These are phyloP conservation scores for Coranthus polyacanthus DNA, from an alignment of 2,797 vertebrate genomes.

Conservation along the genomic window DNA sequence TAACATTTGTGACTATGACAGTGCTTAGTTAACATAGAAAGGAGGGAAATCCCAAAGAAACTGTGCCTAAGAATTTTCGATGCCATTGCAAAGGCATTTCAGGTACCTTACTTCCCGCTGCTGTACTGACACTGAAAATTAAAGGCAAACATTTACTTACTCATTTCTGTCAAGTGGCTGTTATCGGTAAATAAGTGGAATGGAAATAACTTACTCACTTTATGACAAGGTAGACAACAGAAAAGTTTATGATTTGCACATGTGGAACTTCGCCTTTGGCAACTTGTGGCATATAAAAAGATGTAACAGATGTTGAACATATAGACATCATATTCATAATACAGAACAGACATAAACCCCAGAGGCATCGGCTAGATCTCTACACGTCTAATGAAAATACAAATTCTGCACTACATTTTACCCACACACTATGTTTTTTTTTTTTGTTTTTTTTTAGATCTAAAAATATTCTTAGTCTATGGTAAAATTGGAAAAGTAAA, in stretches of 20 bases:
- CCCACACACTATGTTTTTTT: conserved; percentile 9
- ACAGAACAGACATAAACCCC: conserved; percentile 34
- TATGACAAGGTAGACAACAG: conserved; percentile 45
- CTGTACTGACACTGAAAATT: conserved; percentile 28
- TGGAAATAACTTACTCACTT: conserved; percentile 52
- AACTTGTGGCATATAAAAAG: conserved; percentile 48
- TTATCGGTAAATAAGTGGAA: conserved; percentile 33
- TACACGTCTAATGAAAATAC: not conserved
- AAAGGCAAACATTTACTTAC: conserved; percentile 42
- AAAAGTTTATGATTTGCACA: conserved; percentile 48
- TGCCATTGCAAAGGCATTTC: conserved; percentile 11
- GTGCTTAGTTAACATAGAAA: not conserved
- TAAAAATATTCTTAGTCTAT: conserved; percentile 21
- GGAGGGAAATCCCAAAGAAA: not conserved
- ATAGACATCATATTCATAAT: conserved; percentile 24
- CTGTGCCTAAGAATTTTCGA: not conserved
- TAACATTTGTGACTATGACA: conserved; percentile 1
- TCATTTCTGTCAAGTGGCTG: conserved; percentile 30
- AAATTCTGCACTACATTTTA: conserved; percentile 14
- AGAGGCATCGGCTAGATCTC: not conserved
- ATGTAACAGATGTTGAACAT: conserved; percentile 50
- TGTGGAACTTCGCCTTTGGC: conserved; percentile 52
- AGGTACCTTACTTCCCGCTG: conserved; percentile 8
- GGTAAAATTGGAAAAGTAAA: conserved; percentile 28
- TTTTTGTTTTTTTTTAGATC: conserved; percentile 32